phyloP scores from a whole-genome alignment of 2,113 vertebrate species.

The Limnothrissa miodon region DNA sequence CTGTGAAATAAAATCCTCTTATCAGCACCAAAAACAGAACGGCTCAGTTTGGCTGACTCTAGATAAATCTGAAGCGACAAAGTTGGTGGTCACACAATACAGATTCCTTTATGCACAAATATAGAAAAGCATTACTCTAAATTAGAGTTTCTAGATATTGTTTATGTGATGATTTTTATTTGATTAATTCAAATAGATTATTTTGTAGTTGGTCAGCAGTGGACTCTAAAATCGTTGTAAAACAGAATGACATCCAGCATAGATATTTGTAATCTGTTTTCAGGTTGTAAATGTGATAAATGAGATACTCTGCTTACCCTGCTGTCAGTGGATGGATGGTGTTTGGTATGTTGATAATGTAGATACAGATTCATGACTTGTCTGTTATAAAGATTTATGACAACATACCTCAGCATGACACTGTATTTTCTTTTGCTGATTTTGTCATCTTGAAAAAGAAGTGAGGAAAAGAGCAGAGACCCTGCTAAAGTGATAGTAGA shows the following conservation, averaged over 20 bases:
- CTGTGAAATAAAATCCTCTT: background rate
- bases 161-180: background rate
- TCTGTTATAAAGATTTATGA: constrained; percentile 5
- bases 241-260: background rate
- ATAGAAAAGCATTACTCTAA: background rate
- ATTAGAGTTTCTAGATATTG: background rate
- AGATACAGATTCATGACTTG: background rate
- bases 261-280: background rate
- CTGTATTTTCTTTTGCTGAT: background rate
- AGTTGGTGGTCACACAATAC: background rate
- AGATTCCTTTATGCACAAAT: background rate
- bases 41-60: background rate
- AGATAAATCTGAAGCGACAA: background rate
- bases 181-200: background rate
- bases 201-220: background rate
- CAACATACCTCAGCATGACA: background rate
- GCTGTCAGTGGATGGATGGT: background rate
- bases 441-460: background rate
- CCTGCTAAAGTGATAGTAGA: background rate
- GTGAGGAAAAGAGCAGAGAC: background rate
- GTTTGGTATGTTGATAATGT: background rate
- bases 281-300: background rate
- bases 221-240: background rate
- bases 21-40: constrained; percentile 9
- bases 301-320: background rate